Base-by-base conservation (phyloP, 2,888 invertebrate species). In the Dryobotodes eremita region DNA sequence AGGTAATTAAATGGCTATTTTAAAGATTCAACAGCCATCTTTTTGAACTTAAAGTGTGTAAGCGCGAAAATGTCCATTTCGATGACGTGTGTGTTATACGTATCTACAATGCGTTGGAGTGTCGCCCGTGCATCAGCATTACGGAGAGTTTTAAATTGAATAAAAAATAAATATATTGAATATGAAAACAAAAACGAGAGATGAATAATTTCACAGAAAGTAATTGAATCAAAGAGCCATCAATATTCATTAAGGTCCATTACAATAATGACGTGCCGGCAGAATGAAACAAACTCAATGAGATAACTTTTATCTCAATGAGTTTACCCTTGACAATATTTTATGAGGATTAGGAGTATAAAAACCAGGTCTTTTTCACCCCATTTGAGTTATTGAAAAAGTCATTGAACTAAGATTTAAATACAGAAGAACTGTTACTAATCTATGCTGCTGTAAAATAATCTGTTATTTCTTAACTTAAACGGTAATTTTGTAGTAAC, bases 181-280 rank as follows among this genome's bases (percentile, higher is more conserved):
- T 53, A 59, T 55, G 53, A 84, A 15, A 71, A 65, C 50, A 71
- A 57, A 75, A 50, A 61, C 68, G 72, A 59, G 46, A 62, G 50
- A 36, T 42, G 59, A 55, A 81, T 71, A 57, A 72, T 71, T 46
- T 50, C 42, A 10, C n/a, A 57, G 10, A 61, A 82, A 55, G 53
- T 84, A 71, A 86, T 82, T 68, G 70, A 75, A 86, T 84, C 65
- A 86, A 75, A 78, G 70, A 48, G 66, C 73, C 74, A 84, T 84
- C 75, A 84, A 86, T 84, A 86, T 82, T 71, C 84, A 86, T 86
- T 86, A 86, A 15, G 70, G 20, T 75, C 78, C 86, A 85, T 84
- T 84, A 84, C 66, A 78, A 78, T 86, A 84, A 82, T 82, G 75
- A 78, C 72, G 69, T 66, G 53, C 36, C 31, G 26, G 50, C 69